Evolutionary conservation across 2,888 invertebrate species (phyloP).

Genomic region (Agonum fuliginosum): DNA sequence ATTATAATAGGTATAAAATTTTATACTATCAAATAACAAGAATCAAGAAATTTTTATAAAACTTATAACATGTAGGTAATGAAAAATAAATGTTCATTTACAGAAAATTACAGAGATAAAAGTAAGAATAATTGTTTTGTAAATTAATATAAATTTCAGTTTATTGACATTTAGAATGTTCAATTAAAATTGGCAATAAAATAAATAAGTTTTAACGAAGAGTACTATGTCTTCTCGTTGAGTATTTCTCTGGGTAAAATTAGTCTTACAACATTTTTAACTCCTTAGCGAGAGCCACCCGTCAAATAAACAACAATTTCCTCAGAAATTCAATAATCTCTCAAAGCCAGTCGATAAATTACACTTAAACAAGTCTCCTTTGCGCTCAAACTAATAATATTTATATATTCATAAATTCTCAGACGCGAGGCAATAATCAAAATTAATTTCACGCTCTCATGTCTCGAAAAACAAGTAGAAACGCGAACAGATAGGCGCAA

Average conservation of each 20-base stretch:
- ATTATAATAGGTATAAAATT: too few relatives aligned
- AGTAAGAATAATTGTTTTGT: background rate
- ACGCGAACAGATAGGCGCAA: conserved; percentile 32
- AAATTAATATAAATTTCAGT: background rate
- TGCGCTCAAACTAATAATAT: conserved; percentile 43
- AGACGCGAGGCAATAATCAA: conserved; percentile 52
- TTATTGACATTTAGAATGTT: background rate
- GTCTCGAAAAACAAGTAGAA: conserved; percentile 13
- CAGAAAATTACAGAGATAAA: too few relatives aligned
- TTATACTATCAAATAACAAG: too few relatives aligned
- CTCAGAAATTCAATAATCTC: conserved; percentile 35
- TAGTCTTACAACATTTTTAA: background rate
- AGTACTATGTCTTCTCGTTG: background rate
- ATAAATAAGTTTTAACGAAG: background rate
- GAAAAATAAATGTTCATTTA: too few relatives aligned
- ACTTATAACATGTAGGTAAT: too few relatives aligned
- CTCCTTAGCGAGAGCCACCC: background rate
- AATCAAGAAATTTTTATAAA: too few relatives aligned
- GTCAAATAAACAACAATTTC: conserved; percentile 46
- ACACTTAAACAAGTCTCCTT: conserved; percentile 37
- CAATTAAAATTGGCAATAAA: background rate
- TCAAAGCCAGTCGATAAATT: conserved; percentile 38
- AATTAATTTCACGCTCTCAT: conserved; percentile 47
- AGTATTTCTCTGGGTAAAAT: background rate
- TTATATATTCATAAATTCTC: conserved; percentile 58